A percentile compares a stretch with the other conserved stretches of the same genome.
Evolutionary conservation across 2,888 invertebrate species (phyloP).

Genomic region (Candidula unifasciata): DNA sequence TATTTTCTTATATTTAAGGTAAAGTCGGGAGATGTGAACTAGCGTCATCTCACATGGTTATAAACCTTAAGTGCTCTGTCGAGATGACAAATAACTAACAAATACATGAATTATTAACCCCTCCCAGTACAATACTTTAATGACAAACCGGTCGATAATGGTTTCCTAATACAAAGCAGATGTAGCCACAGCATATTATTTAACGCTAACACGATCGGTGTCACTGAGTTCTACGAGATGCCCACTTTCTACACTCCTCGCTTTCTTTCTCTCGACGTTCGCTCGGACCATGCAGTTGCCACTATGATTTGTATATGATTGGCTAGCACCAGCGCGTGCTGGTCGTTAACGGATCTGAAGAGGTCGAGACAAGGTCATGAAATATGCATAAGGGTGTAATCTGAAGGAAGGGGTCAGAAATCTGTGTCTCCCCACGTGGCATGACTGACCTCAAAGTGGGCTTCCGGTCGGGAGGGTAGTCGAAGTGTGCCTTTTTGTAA

Average conservation of each 20-base stretch:
- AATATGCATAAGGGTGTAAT: constrained; percentile 48
- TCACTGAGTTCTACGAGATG: neutral
- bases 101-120: too few species aligned
- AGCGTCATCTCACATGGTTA: too few species aligned
- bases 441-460: neutral
- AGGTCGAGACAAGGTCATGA: constrained; percentile 40
- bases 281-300: constrained; percentile 16
- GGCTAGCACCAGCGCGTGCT: constrained; percentile 38
- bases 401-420: constrained; percentile 17
- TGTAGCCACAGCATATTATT: neutral
- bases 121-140: too few species aligned
- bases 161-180: neutral
- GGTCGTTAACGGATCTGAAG: constrained; percentile 37
- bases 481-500: too few species aligned
- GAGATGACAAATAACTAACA: too few species aligned
- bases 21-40: too few species aligned
- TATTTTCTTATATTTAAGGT: too few species aligned
- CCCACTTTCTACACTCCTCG: neutral
- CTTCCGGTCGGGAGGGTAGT: too few species aligned
- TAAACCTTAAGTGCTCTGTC: too few species aligned
- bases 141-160: too few species aligned
- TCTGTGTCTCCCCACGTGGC: constrained; percentile 20
- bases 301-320: constrained; percentile 47
- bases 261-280: neutral
- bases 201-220: neutral